Conservation (phyloP, 2,113 vertebrate species). For the Balaeniceps rex region DNA sequence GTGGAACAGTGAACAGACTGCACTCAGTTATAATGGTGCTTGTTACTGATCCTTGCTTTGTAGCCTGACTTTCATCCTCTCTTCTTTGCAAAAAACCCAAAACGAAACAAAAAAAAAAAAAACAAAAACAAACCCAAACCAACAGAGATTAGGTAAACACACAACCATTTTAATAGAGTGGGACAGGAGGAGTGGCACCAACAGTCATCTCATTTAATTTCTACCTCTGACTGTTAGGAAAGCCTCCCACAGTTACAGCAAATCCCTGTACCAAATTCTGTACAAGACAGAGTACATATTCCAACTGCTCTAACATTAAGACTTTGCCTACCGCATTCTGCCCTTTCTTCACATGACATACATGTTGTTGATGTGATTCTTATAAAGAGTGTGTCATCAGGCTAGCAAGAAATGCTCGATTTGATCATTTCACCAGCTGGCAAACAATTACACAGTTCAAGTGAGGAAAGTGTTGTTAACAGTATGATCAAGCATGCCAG, state of each 20-base stretch:
- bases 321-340: not conserved
- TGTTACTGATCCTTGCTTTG: not conserved
- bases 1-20: not conserved
- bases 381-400: not conserved
- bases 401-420: not conserved
- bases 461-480: slow-evolving; percentile 58
- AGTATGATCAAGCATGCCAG: slow-evolving; percentile 44
- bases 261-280: not conserved
- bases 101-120: not conserved
- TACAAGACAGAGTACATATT: not conserved
- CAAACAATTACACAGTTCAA: slow-evolving; percentile 13
- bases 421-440: not conserved
- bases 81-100: not conserved
- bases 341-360: not conserved
- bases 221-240: not conserved
- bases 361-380: not conserved
- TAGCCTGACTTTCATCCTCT: not conserved
- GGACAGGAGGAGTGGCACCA: not conserved
- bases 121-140: not conserved
- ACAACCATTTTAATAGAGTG: not conserved
- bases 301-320: not conserved
- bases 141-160: not conserved
- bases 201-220: not conserved
- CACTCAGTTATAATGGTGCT: not conserved
- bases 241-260: not conserved